Evolutionary conservation across 2,113 vertebrate genomes (phyloP).

Genomic region (Lycaon pictus): DNA sequence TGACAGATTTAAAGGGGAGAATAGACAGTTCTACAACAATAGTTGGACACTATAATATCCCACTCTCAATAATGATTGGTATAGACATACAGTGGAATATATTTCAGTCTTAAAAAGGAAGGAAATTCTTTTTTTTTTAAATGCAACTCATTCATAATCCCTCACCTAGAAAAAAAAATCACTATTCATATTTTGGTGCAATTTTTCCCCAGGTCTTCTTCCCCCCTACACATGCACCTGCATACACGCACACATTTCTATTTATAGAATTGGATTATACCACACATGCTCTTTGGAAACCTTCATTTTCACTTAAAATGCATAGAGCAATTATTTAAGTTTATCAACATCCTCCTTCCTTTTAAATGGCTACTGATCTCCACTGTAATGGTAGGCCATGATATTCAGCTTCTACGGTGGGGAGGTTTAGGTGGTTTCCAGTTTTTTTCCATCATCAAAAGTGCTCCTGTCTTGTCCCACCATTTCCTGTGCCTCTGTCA

Average conservation of each 20-base stretch:
- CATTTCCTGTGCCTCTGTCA: background rate
- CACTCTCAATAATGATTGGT: background rate
- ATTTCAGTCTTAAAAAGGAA: background rate
- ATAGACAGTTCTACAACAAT: background rate
- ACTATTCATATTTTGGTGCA: background rate
- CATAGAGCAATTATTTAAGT: background rate
- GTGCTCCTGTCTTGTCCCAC: background rate
- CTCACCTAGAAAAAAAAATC: conserved; percentile 4
- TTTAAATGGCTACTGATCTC: background rate
- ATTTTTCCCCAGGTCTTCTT: background rate
- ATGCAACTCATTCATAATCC: background rate
- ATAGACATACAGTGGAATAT: background rate
- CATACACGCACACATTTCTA: background rate
- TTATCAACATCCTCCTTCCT: background rate
- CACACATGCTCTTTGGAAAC: background rate
- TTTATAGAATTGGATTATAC: background rate
- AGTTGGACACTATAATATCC: background rate
- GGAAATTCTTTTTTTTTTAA: too few species aligned
- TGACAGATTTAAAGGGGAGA: background rate
- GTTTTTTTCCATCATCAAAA: background rate
- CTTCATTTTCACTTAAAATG: conserved; percentile 5
- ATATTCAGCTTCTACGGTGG: background rate
- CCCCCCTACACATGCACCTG: background rate
- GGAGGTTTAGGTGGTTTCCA: background rate
- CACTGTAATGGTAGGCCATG: background rate